Conservation (phyloP, 1,140 invertebrate species). For the Dufourea novaeangliae region DNA sequence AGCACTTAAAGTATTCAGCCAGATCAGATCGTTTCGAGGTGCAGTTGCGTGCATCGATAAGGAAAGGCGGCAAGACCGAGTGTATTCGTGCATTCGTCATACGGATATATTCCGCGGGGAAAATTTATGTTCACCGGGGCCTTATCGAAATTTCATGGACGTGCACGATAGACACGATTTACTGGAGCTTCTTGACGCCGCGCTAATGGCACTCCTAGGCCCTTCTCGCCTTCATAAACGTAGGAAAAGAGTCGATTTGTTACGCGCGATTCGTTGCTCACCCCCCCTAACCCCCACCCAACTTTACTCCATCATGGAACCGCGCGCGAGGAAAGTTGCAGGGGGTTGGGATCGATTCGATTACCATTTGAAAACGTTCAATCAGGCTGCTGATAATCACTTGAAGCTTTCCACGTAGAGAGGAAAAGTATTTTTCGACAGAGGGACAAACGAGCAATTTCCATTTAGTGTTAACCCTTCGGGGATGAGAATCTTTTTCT, state of each 20-base stretch:
- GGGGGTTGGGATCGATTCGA: background rate
- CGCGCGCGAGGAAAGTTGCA: background rate
- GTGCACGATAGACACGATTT: slow-evolving; percentile 50
- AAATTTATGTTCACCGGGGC: slow-evolving; percentile 38
- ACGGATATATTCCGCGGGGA: slow-evolving; percentile 48
- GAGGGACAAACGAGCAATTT: no score
- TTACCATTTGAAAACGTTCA: slow-evolving; percentile 4
- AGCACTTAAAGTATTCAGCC: slow-evolving; percentile 61
- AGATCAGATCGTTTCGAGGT: slow-evolving; percentile 54
- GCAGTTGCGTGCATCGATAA: slow-evolving; percentile 66
- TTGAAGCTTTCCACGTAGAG: background rate
- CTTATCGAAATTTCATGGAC: slow-evolving; percentile 57
- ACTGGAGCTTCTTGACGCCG: slow-evolving; percentile 22
- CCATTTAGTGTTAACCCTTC: no score
- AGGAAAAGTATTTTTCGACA: background rate
- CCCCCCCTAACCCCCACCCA: no score
- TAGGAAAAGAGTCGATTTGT: background rate
- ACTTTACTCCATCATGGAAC: no score
- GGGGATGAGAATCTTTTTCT: no score
- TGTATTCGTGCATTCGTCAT: slow-evolving; percentile 61
- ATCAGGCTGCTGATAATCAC: background rate
- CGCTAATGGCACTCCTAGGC: slow-evolving; percentile 12
- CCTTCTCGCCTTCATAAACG: slow-evolving; percentile 9
- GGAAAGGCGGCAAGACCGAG: slow-evolving; percentile 27
- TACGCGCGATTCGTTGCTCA: background rate